Evolutionary conservation across 2,888 invertebrate genomes (phyloP), one percentile per base, ranked within the genome.

Genomic region (Trichopoda pennipes): DNA sequence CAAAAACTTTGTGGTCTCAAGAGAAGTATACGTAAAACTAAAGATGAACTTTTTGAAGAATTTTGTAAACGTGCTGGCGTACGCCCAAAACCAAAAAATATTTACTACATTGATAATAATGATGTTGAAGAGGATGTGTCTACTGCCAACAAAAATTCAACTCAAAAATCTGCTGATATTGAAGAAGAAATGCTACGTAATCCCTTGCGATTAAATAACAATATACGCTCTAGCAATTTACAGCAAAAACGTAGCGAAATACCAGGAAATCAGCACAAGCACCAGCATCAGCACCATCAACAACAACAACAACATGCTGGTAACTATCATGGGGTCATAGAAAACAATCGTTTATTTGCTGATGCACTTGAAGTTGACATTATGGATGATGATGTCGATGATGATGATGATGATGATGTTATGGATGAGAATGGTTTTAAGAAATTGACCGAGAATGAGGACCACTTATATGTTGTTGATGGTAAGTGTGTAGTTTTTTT

Each of bases 31-130:
- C 88, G 90, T 21, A 90, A 91, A 84, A 90, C 90, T 66, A 91
- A 90, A 86, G 90, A 91, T 81, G 90, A 91, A 76, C 86, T 91
- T n/a, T 91, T 91, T 82, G 88, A 89, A 74, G 91, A 91, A 78
- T 90, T 91, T 78, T 91, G 91, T 81, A 90, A 89, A 70, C 86
- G 88, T 16, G 89, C 91, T 47, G 90, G 90, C 38, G 86, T 88
- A 69, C 88, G 90, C 42, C 88, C 87, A 80, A 91, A 89, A 70
- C 90, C 91, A 4, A 91, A 91, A 81, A 90, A 91, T 77, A 91
- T 91, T 42, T 91, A 91, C 84, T 90, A 88, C 74, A 90, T 91
- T 60, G 87, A 88, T 69, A 88, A 84, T 42, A 86, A 86, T 49
- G 47, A 19, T 3, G 51, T 35, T n/a, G 60, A 51, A 23, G 44